Base-by-base conservation (phyloP, 1,140 invertebrate species). In the Listronotus oregonensis region DNA sequence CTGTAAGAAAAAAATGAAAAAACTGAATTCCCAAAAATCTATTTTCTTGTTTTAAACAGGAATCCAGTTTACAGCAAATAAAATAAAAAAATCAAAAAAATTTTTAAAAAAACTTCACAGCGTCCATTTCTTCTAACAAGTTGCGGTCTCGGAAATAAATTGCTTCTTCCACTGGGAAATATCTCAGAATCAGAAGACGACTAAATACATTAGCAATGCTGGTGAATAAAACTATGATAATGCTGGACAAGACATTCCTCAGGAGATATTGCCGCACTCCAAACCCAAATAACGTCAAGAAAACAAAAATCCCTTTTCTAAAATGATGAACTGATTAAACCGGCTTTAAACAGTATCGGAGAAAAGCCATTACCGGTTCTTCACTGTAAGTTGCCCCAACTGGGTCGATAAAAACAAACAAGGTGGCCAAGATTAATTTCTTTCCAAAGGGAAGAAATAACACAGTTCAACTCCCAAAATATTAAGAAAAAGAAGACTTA, bases 191-290 rank as follows among this genome's bases (percentile, higher is more conserved):
- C 39, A 40, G 39, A 40, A 14, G 39, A 40, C 39, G 39, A 40
- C 39, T 40, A 7, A 12, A 3, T 40, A 2, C 39, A 40, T 40
- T 40, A 40, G 39, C 39, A 40, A 40, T 14, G 39, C n/a, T 40
- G 39, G 39, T 40, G 39, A 12, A 40, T 40, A 40, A 40, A 40
- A 12, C 39, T 40, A 40, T 40, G 39, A 14, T 40, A 40, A 40
- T 40, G 21, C 21, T 27, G 21, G 21, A 27, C 21, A 27, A 27
- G 21, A 27, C 21, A 27, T 27, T 27, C 21, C 39, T 40, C 39
- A 40, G 39, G 39, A 40, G 39, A 40, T 40, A 40, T 3, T 3
- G 39, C 39, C n/a, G 39, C 39, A 40, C 3, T 40, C 39, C 10
- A 40, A 40, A 40, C 39, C 3, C 39, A 40, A 40, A 40, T 40